A percentile compares a stretch with the other conserved stretches of the same genome.
Conservation (phyloP, 2,888 invertebrate species). For the Drosophila mettleri region DNA sequence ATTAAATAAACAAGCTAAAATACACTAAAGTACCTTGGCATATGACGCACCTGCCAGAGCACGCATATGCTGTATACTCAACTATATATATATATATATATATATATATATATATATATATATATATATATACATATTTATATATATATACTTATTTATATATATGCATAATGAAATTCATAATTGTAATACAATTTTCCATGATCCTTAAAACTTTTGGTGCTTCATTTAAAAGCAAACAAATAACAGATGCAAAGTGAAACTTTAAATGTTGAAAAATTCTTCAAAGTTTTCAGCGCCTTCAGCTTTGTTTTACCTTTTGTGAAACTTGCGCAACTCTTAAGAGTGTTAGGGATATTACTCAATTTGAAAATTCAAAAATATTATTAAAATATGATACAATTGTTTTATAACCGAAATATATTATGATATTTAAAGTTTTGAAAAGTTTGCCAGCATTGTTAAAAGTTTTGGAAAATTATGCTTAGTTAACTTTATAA, state of each 20-base stretch:
- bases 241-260: constrained; percentile 1
- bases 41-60: not conserved
- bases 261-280: constrained; percentile 9
- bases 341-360: constrained; percentile 4
- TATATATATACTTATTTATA: too few species aligned
- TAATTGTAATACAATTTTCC: constrained; percentile 3
- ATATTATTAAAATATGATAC: not conserved
- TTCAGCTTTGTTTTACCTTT: not conserved
- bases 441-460: not conserved
- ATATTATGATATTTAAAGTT: not conserved
- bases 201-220: not conserved
- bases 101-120: not conserved
- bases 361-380: not conserved
- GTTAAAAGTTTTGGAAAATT: too few species aligned
- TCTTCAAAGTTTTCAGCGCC: not conserved
- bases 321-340: not conserved
- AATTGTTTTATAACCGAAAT: not conserved
- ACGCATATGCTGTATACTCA: not conserved
- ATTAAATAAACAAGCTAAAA: constrained; percentile 39
- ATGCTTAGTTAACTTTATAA: too few species aligned
- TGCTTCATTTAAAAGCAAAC: constrained; percentile 1
- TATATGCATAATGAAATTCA: not conserved
- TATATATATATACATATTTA: not conserved
- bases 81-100: not conserved
- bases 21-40: constrained; percentile 5